These are phyloP conservation scores for Drosophila fulvimacula DNA, from an alignment of 2,888 invertebrate genomes.

Conservation along the genomic window DNA sequence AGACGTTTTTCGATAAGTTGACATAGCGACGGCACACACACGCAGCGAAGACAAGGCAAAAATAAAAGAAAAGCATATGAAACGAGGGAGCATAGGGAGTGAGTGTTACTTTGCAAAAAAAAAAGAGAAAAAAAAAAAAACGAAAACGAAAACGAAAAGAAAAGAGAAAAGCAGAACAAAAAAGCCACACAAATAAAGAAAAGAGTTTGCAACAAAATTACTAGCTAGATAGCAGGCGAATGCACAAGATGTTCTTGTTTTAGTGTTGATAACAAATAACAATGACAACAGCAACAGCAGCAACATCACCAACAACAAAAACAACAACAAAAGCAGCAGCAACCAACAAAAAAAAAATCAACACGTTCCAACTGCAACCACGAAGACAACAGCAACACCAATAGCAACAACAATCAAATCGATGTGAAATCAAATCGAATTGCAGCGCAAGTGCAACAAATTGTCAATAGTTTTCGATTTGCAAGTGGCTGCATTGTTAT, in stretches of 20 bases:
- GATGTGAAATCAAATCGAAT: constrained; percentile 43
- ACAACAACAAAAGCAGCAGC: constrained; percentile 30
- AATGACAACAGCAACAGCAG: constrained; percentile 48
- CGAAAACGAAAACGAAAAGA: constrained; percentile 5
- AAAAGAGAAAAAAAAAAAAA: constrained; percentile 28
- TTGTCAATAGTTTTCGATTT: constrained; percentile 34
- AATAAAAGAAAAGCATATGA: constrained; percentile 71
- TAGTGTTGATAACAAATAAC: constrained; percentile 43
- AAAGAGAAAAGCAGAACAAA: constrained; percentile 46
- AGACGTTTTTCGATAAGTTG: constrained; percentile 39
- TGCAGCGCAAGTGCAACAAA: constrained; percentile 54
- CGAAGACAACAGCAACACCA: constrained; percentile 46
- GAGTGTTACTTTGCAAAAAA: constrained; percentile 66
- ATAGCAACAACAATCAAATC: constrained; percentile 34
- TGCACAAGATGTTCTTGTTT: constrained; percentile 29
- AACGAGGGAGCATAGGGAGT: constrained; percentile 63
- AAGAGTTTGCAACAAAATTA: constrained; percentile 46
- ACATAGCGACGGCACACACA: constrained; percentile 52
- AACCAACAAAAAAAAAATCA: constrained; percentile 49
- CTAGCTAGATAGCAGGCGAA: constrained; percentile 27
- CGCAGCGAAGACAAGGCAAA: constrained; percentile 58
- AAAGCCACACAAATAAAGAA: constrained; percentile 54
- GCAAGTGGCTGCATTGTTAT: constrained; percentile 21
- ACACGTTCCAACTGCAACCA: constrained; percentile 48
- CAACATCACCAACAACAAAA: constrained; percentile 18